phyloP scores from a whole-genome alignment of 1,140 invertebrate species.

The Holcopasites calliopsidis region DNA sequence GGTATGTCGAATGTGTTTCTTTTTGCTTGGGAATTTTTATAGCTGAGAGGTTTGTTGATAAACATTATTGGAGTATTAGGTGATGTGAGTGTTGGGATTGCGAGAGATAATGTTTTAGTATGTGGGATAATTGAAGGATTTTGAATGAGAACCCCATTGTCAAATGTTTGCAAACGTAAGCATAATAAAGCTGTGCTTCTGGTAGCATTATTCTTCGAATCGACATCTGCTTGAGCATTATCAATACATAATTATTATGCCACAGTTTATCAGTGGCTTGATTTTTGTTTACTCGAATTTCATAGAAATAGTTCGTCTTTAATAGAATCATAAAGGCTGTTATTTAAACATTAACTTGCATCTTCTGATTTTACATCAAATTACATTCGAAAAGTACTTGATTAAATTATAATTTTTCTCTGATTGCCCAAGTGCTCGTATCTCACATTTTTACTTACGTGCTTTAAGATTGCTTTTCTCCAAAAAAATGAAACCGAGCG shows the following conservation, averaged over 20 bases:
- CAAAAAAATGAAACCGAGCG: background rate
- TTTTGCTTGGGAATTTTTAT: too few relatives aligned
- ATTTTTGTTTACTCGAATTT: too few relatives aligned
- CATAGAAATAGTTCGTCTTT: too few relatives aligned
- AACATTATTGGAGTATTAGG: too few relatives aligned
- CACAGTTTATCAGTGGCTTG: background rate
- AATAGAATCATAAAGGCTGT: too few relatives aligned
- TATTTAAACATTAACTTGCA: background rate
- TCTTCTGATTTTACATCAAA: background rate
- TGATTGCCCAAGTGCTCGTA: constrained; percentile 2
- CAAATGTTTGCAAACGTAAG: background rate
- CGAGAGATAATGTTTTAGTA: too few relatives aligned
- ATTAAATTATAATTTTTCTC: background rate
- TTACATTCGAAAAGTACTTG: background rate
- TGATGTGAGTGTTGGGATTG: too few relatives aligned
- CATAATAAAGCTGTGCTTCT: too few relatives aligned
- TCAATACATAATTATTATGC: background rate
- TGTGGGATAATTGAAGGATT: too few relatives aligned
- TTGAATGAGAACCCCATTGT: background rate
- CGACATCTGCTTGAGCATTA: background rate
- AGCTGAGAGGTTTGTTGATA: too few relatives aligned
- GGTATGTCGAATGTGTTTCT: too few relatives aligned
- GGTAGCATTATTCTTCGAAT: background rate
- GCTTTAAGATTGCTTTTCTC: background rate
- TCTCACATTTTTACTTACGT: too few relatives aligned